phyloP scores from a whole-genome alignment of 2,113 vertebrate species.

The Cyprinodon tularosa region DNA sequence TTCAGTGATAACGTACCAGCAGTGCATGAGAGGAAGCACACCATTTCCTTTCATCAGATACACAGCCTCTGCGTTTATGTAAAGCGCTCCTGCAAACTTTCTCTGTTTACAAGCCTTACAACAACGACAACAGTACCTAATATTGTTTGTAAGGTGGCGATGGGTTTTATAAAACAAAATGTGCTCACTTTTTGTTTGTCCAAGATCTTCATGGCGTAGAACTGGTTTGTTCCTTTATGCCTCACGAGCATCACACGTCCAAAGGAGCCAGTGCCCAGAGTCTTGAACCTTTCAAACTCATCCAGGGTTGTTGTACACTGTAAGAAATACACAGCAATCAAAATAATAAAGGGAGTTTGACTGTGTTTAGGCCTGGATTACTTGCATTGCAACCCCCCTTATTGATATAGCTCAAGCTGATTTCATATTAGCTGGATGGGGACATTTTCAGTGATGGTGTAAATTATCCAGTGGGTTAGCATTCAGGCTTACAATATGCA shows the following conservation, averaged over 20 bases:
- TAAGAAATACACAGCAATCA: background rate
- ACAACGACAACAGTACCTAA: background rate
- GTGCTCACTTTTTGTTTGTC: slow-evolving; percentile 96
- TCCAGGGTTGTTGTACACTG: slow-evolving; percentile 95
- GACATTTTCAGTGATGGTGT: background rate
- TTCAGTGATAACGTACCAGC: slow-evolving; percentile 13
- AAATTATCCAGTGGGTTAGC: slow-evolving; percentile 11
- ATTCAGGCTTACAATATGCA: slow-evolving; percentile 5
- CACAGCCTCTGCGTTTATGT: background rate
- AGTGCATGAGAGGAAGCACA: slow-evolving; percentile 39
- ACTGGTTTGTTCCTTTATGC: slow-evolving; percentile 95
- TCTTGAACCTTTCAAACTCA: slow-evolving; percentile 98
- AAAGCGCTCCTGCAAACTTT: slow-evolving; percentile 1
- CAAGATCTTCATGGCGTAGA: slow-evolving; percentile 99
- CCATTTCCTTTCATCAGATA: slow-evolving; percentile 63
- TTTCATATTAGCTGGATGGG: slow-evolving; percentile 2
- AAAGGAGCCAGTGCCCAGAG: slow-evolving; percentile 97
- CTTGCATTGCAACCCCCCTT: background rate
- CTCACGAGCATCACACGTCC: slow-evolving; percentile 99
- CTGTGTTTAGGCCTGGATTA: background rate
- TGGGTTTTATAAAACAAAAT: slow-evolving; percentile 2
- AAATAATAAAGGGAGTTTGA: background rate
- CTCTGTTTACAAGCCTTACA: background rate
- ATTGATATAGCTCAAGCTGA: background rate
- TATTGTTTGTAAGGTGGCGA: background rate